These are phyloP conservation scores for Drepana arcuata DNA, from an alignment of 1,140 invertebrate species.

Conservation along the genomic window DNA sequence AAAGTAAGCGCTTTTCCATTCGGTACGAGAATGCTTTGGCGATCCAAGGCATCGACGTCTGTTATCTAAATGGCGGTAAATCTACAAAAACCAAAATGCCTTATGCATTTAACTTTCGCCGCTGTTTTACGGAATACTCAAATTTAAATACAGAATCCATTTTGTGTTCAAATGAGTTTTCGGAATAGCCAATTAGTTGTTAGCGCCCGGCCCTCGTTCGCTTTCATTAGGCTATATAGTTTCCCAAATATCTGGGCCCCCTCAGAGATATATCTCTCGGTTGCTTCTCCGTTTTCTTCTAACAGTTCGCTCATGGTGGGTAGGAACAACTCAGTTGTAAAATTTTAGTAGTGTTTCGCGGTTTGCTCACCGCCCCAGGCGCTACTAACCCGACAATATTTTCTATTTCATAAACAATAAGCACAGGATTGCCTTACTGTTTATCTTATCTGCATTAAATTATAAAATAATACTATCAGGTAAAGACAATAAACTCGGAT, in stretches of 20 bases:
- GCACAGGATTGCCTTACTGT: too few relatives aligned
- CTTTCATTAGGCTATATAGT: conserved; percentile 71
- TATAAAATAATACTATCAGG: too few relatives aligned
- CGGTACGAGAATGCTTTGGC: not conserved
- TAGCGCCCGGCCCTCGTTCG: conserved; percentile 65
- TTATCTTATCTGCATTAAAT: too few relatives aligned
- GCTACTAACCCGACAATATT: conserved; percentile 3
- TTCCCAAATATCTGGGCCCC: conserved; percentile 64
- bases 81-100: conserved; percentile 42
- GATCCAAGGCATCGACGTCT: conserved; percentile 1
- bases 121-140: conserved; percentile 64
- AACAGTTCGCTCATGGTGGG: conserved; percentile 33
- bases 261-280: conserved; percentile 57
- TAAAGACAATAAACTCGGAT: too few relatives aligned
- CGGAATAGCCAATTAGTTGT: conserved; percentile 71
- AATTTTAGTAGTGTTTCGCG: conserved; percentile 51
- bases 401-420: conserved; percentile 13
- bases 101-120: conserved; percentile 59
- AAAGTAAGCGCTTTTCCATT: too few relatives aligned
- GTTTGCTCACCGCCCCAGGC: conserved; percentile 22
- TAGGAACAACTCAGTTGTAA: conserved; percentile 45
- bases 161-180: conserved; percentile 72
- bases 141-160: conserved; percentile 72
- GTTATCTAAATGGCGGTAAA: conserved; percentile 21
- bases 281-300: conserved; percentile 58